phyloP scores from a whole-genome alignment of 92 coral and sea anemone species.

The Phenganax marumi region DNA sequence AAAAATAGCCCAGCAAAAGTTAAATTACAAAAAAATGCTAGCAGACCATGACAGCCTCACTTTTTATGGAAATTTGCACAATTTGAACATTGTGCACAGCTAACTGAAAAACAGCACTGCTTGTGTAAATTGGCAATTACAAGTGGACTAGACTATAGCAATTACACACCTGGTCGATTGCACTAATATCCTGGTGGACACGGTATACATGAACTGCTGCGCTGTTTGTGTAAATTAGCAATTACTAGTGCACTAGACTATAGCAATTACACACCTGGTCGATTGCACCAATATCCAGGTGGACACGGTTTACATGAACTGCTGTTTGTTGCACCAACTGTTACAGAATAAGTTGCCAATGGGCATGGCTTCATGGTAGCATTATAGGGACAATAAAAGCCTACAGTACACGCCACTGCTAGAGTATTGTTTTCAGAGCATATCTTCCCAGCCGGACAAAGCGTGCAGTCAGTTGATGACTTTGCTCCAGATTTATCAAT shows the following conservation, averaged over 20 bases:
- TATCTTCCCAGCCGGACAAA: constrained; percentile 93
- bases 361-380: constrained; percentile 79
- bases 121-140: no score
- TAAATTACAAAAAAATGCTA: no score
- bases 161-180: constrained; percentile 67
- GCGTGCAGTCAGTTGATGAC: constrained; percentile 69
- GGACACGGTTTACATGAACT: constrained; percentile 82
- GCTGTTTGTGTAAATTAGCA: no score
- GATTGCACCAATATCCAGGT: constrained; percentile 82
- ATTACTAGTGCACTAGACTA: no score
- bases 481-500: constrained; percentile 73
- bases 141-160: no score
- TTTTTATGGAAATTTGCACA: no score
- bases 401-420: constrained; percentile 81
- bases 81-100: no score
- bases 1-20: no score
- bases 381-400: constrained; percentile 84
- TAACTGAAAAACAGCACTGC: no score
- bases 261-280: constrained; percentile 60
- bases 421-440: constrained; percentile 74
- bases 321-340: constrained; percentile 70
- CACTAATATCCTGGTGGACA: constrained; percentile 95
- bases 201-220: constrained; percentile 70
- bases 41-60: no score
- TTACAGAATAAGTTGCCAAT: constrained; percentile 62